These are phyloP conservation scores for Tillus elongatus DNA, from an alignment of 2,888 invertebrate genomes.

Conservation along the genomic window DNA sequence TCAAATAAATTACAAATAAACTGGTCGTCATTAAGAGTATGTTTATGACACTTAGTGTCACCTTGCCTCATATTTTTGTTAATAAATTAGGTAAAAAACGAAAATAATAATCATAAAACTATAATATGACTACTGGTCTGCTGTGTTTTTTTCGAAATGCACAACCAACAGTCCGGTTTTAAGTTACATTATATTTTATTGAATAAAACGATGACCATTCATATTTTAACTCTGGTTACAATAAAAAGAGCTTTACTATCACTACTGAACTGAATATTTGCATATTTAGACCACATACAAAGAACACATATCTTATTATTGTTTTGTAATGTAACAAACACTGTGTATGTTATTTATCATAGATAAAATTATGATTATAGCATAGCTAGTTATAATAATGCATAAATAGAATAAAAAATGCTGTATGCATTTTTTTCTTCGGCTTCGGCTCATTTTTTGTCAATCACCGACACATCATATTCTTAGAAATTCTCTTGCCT, in stretches of 20 bases:
- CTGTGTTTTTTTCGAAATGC: slow-evolving; percentile 27
- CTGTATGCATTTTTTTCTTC: too few species aligned
- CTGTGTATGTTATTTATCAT: too few species aligned
- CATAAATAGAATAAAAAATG: too few species aligned
- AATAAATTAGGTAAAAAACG: slow-evolving; percentile 42
- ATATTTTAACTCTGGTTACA: slow-evolving; percentile 24
- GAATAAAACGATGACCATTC: slow-evolving; percentile 30
- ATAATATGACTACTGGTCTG: slow-evolving; percentile 43
- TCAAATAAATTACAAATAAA: slow-evolving; percentile 44
- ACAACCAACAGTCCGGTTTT: too few species aligned
- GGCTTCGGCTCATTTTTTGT: too few species aligned
- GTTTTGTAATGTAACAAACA: too few species aligned
- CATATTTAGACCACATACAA: too few species aligned
- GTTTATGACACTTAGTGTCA: slow-evolving; percentile 43
- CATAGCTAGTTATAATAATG: too few species aligned
- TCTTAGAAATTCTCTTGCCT: too few species aligned
- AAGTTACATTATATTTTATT: slow-evolving; percentile 34
- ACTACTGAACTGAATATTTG: slow-evolving; percentile 27
- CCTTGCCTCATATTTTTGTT: slow-evolving; percentile 42
- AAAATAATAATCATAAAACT: slow-evolving; percentile 43
- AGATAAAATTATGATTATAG: too few species aligned
- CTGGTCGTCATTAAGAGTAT: slow-evolving; percentile 43
- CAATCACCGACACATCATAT: too few species aligned
- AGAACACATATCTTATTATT: too few species aligned
- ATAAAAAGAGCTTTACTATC: slow-evolving; percentile 24